phyloP scores from a whole-genome alignment of 2,797 vertebrate species.

The Halcyon leucocephala region DNA sequence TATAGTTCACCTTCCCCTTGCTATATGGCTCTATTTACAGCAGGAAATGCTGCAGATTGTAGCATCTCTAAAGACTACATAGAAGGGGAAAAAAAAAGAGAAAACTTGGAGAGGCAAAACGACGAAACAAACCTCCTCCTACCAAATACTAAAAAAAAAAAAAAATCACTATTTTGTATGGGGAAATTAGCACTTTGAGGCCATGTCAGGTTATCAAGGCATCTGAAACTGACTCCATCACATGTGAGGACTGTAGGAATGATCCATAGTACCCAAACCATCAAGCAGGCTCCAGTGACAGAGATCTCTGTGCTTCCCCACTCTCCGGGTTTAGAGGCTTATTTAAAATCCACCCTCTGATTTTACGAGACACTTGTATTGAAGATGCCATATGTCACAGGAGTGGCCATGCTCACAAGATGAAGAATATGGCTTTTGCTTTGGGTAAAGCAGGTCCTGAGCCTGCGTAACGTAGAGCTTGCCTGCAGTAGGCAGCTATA shows the following conservation, averaged over 20 bases:
- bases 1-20: conserved; percentile 61
- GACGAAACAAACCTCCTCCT: background rate
- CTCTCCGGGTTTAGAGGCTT: background rate
- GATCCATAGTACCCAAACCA: background rate
- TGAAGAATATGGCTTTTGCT: background rate
- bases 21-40: conserved; percentile 30
- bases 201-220: background rate
- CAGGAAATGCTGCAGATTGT: conserved; percentile 19
- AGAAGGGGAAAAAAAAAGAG: background rate
- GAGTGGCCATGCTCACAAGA: background rate
- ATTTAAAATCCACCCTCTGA: background rate
- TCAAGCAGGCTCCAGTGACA: background rate
- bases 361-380: background rate
- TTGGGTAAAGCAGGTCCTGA: background rate
- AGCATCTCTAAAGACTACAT: background rate
- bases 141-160: background rate
- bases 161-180: background rate
- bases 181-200: background rate
- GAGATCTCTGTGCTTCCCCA: background rate
- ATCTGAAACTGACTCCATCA: background rate
- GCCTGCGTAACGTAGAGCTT: background rate
- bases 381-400: background rate
- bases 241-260: background rate
- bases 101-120: background rate
- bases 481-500: conserved; percentile 59